Evolutionary conservation across 2,888 invertebrate species (phyloP).

Genomic region (Thera obeliscata): DNA sequence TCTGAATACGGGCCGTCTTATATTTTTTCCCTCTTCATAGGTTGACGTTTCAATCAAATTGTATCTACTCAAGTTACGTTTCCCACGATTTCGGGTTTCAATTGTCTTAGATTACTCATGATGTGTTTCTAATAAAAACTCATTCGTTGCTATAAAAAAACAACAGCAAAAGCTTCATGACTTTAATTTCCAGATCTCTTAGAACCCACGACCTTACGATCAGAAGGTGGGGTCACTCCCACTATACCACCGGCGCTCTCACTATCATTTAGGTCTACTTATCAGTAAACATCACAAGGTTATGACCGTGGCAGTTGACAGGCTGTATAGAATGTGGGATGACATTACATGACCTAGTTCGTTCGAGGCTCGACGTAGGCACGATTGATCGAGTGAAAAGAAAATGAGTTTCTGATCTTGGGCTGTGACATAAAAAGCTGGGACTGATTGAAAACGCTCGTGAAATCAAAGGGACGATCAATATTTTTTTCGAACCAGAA

Average conservation of each 20-base stretch:
- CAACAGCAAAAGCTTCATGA: too few species aligned
- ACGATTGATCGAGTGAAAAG: constrained; percentile 23
- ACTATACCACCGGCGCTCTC: not conserved
- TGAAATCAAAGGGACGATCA: too few species aligned
- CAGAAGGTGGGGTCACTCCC: too few species aligned
- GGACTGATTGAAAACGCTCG: too few species aligned
- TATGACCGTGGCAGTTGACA: constrained; percentile 31
- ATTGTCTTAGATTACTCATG: not conserved
- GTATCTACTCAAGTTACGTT: not conserved
- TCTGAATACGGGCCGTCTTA: too few species aligned
- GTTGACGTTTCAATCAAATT: not conserved
- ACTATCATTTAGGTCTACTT: not conserved
- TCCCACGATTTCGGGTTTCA: constrained; percentile 3
- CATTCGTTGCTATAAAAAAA: too few species aligned
- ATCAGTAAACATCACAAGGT: constrained; percentile 18
- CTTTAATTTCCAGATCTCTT: too few species aligned
- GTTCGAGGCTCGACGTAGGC: constrained; percentile 9
- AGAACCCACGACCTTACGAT: too few species aligned
- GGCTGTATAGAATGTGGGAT: constrained; percentile 28
- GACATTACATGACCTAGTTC: constrained; percentile 29
- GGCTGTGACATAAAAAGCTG: not conserved
- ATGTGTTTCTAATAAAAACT: too few species aligned
- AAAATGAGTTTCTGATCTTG: constrained; percentile 20
- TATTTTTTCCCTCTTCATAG: not conserved
- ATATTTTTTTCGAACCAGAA: too few species aligned